Percentiles rank a stretch among this genome's conserved stretches.
Evolutionary conservation across 2,888 invertebrate species (phyloP).

Genomic region (Actias luna): DNA sequence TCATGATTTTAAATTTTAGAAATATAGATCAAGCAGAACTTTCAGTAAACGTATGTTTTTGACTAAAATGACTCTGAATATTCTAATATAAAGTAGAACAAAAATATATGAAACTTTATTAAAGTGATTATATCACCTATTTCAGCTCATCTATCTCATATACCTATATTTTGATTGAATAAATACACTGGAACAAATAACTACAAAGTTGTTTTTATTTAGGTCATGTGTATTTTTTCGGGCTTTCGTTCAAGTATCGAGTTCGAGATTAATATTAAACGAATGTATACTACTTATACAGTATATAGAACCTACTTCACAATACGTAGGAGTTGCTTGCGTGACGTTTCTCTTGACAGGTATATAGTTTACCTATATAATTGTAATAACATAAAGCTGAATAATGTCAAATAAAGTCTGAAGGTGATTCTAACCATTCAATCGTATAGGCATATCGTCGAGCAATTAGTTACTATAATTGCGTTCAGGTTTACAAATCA

Average conservation of each 20-base stretch:
- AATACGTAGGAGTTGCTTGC: neutral
- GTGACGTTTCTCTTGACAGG: constrained; percentile 2
- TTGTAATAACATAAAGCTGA: constrained; percentile 16
- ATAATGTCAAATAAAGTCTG: constrained; percentile 12
- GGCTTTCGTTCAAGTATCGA: constrained; percentile 48
- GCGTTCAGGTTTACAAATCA: neutral
- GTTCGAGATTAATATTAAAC: constrained; percentile 63
- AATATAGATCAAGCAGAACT: no score
- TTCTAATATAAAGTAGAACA: neutral
- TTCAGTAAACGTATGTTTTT: neutral
- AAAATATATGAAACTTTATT: neutral
- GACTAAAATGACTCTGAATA: neutral
- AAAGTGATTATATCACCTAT: neutral
- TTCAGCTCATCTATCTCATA: neutral
- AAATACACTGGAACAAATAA: constrained; percentile 61
- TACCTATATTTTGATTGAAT: constrained; percentile 49
- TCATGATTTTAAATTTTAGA: no score
- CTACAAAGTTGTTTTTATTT: constrained; percentile 59
- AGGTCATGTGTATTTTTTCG: constrained; percentile 53
- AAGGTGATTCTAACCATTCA: constrained; percentile 4
- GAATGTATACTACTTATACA: constrained; percentile 28
- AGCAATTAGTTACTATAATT: neutral
- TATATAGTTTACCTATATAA: constrained; percentile 16
- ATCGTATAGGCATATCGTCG: neutral
- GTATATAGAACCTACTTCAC: neutral